Evolutionary conservation across 1,140 invertebrate genomes (phyloP), one percentile per base, ranked within the genome.

Genomic region (Ridgeia piscesae): DNA sequence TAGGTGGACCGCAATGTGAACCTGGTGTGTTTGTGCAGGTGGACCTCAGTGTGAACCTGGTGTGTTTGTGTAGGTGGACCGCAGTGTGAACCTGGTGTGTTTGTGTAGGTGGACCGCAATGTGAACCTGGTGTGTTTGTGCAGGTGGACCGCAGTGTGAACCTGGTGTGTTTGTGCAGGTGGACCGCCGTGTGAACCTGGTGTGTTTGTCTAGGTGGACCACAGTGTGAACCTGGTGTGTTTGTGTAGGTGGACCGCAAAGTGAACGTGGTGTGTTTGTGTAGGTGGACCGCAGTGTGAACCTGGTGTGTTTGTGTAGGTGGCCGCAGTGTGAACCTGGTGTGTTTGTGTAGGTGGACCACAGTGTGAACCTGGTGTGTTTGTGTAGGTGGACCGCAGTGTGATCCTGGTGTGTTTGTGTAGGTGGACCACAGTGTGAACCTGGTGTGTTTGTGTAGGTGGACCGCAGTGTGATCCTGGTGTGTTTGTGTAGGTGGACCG

Each of bases 81-180:
- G 99, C 98, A 77, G 58, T 77, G 58, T 77, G 58, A 77, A 77
- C 27, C 58, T 77, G 17, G 2, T 42, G 42, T 42, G 42, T 42
- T 42, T 42, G 42, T 42, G 42, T 42, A 42, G 42, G 42, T 42
- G 4, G 42, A 42, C 42, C 42, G 11, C 42, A 42, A 11, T 42
- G 42, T 42, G 42, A 42, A 42, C 42, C 42, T 42, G 42, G 0
- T 34, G 42, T 89, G 50, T 92, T 34, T 91, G 1, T 35, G 31
- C 92, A 95, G 96, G 99, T 99, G 88, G 98, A 99, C 95, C 97
- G 99, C 50, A 99, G 98, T 33, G 99, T 99, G 95, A 98, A 99
- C 17, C 96, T 99, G 31, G 96, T 99, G 33, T 98, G 42, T 42
- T 42, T 42, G 96, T 98, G 97, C 94, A 99, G 99, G 99, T 98